Percentiles rank a stretch among this genome's conserved stretches.
These are phyloP conservation scores for Austrolebias charrua DNA, from an alignment of 2,797 vertebrate species.

Conservation along the genomic window DNA sequence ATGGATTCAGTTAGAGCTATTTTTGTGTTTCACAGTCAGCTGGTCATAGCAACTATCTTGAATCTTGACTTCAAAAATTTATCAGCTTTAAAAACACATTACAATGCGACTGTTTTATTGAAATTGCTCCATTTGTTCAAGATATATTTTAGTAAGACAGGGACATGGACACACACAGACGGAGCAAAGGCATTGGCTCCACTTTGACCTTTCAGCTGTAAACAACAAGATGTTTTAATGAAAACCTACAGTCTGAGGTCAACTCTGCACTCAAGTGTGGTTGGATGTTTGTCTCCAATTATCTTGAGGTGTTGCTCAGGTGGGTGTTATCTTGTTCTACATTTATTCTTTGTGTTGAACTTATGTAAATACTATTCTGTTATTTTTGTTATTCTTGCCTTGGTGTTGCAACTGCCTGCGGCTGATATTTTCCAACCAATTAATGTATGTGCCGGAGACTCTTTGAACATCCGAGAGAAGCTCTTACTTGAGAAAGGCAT, in stretches of 20 bases:
- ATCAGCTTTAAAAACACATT: too few relatives aligned
- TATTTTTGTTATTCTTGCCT: constrained; percentile 11
- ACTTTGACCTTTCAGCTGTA: too few relatives aligned
- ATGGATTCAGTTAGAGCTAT: too few relatives aligned
- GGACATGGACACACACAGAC: too few relatives aligned
- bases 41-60: too few relatives aligned
- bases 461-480: constrained; percentile 38
- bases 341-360: constrained; percentile 16
- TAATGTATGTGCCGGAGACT: constrained; percentile 29
- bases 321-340: constrained; percentile 29
- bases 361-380: constrained; percentile 25
- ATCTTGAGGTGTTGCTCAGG: constrained; percentile 15
- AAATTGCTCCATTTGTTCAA: too few relatives aligned
- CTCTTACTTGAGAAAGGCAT: constrained; percentile 27
- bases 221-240: background rate
- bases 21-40: too few relatives aligned
- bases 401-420: constrained; percentile 17
- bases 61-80: too few relatives aligned
- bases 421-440: constrained; percentile 36
- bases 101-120: too few relatives aligned
- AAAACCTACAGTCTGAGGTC: constrained; percentile 9
- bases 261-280: constrained; percentile 1
- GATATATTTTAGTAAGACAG: too few relatives aligned
- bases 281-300: background rate
- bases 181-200: too few relatives aligned